These are phyloP conservation scores for Chionis minor DNA, from an alignment of 2,113 vertebrate genomes.

Conservation along the genomic window DNA sequence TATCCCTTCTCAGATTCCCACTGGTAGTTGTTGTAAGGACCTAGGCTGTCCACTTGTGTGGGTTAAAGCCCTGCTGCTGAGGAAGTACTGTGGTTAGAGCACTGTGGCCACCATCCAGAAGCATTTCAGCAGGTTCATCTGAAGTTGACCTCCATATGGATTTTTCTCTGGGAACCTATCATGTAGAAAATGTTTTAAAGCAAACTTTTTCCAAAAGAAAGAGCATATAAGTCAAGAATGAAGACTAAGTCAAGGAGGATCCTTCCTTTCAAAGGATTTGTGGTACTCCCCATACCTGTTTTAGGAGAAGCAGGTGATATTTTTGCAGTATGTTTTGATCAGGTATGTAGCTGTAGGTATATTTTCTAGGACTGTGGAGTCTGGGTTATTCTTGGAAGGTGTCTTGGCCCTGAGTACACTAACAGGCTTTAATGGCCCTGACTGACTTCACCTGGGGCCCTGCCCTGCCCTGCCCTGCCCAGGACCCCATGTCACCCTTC, in stretches of 20 bases:
- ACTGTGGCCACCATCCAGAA: neutral
- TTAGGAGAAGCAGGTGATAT: neutral
- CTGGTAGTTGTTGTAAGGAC: neutral
- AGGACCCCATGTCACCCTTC: neutral
- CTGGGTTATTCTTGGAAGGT: neutral
- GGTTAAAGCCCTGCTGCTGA: neutral
- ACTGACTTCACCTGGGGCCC: neutral
- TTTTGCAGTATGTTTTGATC: neutral
- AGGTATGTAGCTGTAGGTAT: neutral
- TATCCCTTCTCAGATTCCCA: neutral
- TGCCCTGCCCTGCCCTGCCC: neutral
- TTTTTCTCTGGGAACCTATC: neutral
- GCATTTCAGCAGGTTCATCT: neutral
- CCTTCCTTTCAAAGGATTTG: neutral
- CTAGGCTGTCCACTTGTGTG: neutral
- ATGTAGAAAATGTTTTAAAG: neutral
- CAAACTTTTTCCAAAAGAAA: neutral
- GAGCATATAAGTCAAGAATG: neutral
- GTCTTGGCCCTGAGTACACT: neutral
- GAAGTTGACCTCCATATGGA: neutral
- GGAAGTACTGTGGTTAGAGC: neutral
- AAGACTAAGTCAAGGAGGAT: neutral
- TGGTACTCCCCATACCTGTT: neutral
- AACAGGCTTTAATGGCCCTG: neutral
- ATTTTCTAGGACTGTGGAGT: neutral